phyloP scores from a whole-genome alignment of 1,140 invertebrate genomes.

The Pseudomyrmex sp. region DNA sequence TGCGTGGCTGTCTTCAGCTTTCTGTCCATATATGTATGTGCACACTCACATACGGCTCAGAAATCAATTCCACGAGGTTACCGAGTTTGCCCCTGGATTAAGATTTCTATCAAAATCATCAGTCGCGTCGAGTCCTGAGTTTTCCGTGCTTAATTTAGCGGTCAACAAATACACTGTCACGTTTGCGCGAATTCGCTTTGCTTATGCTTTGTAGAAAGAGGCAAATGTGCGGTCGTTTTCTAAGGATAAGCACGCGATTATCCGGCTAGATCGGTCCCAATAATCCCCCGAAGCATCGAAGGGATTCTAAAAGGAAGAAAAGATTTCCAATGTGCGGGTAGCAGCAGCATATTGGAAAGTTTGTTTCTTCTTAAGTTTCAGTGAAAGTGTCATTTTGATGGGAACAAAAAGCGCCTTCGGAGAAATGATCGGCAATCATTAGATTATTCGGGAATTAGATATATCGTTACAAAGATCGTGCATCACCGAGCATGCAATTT shows the following conservation, averaged over 20 bases:
- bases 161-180: slow-evolving; percentile 10
- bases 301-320: not conserved
- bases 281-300: not conserved
- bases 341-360: not conserved
- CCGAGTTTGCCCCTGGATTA: slow-evolving; percentile 27
- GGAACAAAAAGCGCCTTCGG: not conserved
- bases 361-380: not conserved
- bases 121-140: not conserved
- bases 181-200: slow-evolving; percentile 2
- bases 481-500: not conserved
- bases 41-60: not conserved
- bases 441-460: not conserved
- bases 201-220: not conserved
- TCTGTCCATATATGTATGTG: not conserved
- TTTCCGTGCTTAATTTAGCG: slow-evolving; percentile 11
- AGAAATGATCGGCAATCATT: slow-evolving; percentile 11
- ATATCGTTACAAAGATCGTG: not conserved
- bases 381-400: slow-evolving; percentile 1
- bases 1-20: slow-evolving; percentile 23
- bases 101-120: slow-evolving; percentile 38
- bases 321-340: not conserved
- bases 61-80: slow-evolving; percentile 57
- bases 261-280: not conserved
- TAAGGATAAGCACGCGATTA: slow-evolving; percentile 23
- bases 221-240: not conserved